Percentiles rank a stretch among this genome's conserved stretches.
Conservation (phyloP, 2,797 vertebrate genomes). For the Sebastes oblongus region DNA sequence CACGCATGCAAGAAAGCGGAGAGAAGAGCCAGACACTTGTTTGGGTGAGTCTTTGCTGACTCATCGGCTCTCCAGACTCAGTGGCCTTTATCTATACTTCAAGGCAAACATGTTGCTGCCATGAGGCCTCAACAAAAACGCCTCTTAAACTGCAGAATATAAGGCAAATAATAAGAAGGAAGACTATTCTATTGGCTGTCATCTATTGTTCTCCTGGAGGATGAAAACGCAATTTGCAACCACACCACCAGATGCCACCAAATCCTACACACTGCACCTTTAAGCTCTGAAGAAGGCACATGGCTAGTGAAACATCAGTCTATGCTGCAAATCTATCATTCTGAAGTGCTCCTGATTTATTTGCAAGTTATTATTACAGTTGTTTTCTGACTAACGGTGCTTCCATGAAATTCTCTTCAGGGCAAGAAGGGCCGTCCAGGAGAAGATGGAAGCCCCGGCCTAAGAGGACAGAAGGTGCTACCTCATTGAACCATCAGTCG, state of each 20-base stretch:
- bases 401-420: conserved; percentile 62
- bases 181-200: neutral
- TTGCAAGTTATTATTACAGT: neutral
- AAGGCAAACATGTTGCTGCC: conserved; percentile 6
- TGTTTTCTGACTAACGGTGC: neutral
- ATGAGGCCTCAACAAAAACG: neutral
- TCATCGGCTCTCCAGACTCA: conserved; percentile 24
- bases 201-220: neutral
- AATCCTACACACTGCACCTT: too few relatives aligned
- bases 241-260: too few relatives aligned
- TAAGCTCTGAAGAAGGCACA: neutral
- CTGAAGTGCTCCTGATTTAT: neutral
- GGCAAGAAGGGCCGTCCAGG: conserved; percentile 92
- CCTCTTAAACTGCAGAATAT: neutral
- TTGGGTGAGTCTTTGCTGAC: neutral
- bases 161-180: neutral
- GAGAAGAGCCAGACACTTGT: conserved; percentile 17
- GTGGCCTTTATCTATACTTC: neutral
- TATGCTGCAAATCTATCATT: neutral
- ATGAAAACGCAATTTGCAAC: too few relatives aligned
- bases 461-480: conserved; percentile 87
- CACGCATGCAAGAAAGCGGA: conserved; percentile 3
- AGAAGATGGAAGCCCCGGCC: conserved; percentile 85
- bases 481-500: neutral
- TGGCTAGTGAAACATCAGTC: neutral